phyloP scores from a whole-genome alignment of 2,888 invertebrate genomes.

The Baccha elongata region DNA sequence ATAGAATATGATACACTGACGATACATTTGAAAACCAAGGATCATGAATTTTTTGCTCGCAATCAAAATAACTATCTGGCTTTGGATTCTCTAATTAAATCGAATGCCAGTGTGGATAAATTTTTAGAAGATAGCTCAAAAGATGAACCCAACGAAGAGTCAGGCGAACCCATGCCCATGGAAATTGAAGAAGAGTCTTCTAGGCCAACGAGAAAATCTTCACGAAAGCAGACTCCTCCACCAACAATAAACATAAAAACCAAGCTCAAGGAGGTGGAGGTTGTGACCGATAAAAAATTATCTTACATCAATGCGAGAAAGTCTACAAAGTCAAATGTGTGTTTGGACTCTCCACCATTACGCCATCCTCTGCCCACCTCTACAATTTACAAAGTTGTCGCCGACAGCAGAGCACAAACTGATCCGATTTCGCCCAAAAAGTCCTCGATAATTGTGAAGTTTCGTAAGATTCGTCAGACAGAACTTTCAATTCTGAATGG shows the following conservation, averaged over 20 bases:
- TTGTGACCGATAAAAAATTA: conserved; percentile 66
- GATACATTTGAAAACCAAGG: conserved; percentile 88
- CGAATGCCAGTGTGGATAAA: conserved; percentile 87
- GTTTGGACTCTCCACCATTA: conserved; percentile 78
- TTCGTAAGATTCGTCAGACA: conserved; percentile 88
- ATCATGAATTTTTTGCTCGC: conserved; percentile 88
- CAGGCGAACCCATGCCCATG: conserved; percentile 81
- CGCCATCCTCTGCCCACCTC: conserved; percentile 81
- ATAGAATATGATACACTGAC: conserved; percentile 88
- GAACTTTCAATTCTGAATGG: conserved; percentile 90
- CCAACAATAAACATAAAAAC: conserved; percentile 64
- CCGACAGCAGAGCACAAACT: conserved; percentile 75
- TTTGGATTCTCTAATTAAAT: conserved; percentile 87
- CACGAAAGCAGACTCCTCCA: conserved; percentile 59
- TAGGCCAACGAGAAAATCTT: conserved; percentile 58
- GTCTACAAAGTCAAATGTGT: conserved; percentile 34
- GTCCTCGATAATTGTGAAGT: conserved; percentile 87
- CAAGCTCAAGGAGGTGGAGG: conserved; percentile 74
- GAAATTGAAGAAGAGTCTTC: conserved; percentile 77
- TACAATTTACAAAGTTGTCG: conserved; percentile 80
- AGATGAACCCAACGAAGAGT: conserved; percentile 79
- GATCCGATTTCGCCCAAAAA: conserved; percentile 74
- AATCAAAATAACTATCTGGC: conserved; percentile 90
- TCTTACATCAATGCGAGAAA: conserved; percentile 40
- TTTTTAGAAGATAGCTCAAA: conserved; percentile 85